phyloP scores from a whole-genome alignment of 2,888 invertebrate species.

The Spicauda simplicius region DNA sequence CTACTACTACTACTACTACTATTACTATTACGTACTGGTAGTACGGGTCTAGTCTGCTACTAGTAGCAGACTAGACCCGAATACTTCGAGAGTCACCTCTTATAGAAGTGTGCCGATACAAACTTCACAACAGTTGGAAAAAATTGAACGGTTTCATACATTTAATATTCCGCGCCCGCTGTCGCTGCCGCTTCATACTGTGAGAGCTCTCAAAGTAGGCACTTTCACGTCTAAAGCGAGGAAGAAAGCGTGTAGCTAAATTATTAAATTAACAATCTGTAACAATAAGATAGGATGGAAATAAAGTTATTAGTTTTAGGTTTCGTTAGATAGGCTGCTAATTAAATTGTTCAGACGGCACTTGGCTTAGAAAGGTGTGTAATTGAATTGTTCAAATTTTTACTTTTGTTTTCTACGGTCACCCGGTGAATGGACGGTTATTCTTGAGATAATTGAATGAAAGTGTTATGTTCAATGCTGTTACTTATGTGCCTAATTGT shows the following conservation, averaged over 20 bases:
- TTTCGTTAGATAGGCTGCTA: constrained; percentile 29
- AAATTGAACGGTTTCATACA: too few relatives aligned
- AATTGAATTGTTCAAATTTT: constrained; percentile 31
- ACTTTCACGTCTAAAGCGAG: constrained; percentile 63
- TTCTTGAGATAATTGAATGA: constrained; percentile 1
- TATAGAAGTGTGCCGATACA: too few relatives aligned
- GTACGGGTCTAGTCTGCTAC: too few relatives aligned
- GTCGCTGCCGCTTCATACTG: too few relatives aligned
- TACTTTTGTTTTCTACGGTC: constrained; percentile 11
- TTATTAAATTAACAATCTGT: constrained; percentile 75
- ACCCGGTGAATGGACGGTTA: neutral
- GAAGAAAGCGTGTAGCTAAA: constrained; percentile 73
- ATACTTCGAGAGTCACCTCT: too few relatives aligned
- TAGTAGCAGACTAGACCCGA: too few relatives aligned
- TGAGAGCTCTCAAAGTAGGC: constrained; percentile 38
- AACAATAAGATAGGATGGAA: constrained; percentile 50
- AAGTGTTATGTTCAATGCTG: neutral
- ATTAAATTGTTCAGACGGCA: constrained; percentile 24
- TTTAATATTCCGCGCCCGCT: too few relatives aligned
- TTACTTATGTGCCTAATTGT: neutral
- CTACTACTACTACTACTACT: too few relatives aligned
- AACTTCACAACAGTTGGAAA: too few relatives aligned
- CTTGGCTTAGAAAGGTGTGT: constrained; percentile 30
- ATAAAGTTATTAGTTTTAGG: constrained; percentile 37
- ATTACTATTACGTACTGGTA: too few relatives aligned